Base-by-base conservation (phyloP, 2,113 vertebrate genomes). In the Leucosticte australis region DNA sequence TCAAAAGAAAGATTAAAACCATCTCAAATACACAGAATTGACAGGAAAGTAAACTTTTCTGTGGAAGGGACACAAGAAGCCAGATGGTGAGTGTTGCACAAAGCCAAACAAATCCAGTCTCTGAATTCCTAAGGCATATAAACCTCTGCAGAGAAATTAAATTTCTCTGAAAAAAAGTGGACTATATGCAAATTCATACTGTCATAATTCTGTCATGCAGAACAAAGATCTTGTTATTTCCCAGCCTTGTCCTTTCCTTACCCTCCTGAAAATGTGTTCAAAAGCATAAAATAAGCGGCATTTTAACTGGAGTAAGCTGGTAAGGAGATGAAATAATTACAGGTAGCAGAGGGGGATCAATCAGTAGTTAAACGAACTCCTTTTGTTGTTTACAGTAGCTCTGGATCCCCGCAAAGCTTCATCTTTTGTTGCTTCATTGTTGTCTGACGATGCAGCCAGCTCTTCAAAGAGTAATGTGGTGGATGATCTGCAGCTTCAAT, bases 1-100 rank as follows among this genome's bases (percentile, higher is more conserved):
- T 94, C 76, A 64, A 91, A 91, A 89, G 86, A 82, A 92, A 94
- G 92, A 97, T 97, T 94, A 96, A 95, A 96, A 95, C 83, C 73
- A 74, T 86, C 67, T 93, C 90, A 86, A 94, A 94, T 84, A 81
- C 79, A 93, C 67, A 94, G 83, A 96, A 92, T 90, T 96, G 86
- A 93, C 92, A 95, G 93, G 80, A 91, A 91, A 97, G 90, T 90
- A 96, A 97, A 96, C 93, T 93, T 95, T 90, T 95, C 81, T 88
- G 12, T 88, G 87, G 52, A 95, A 91, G 75, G 85, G 87, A 92
- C 87, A 69, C 49, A 53, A 89, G 92, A 70, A 93, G 67, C 94
- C 94, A 96, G 95, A 96, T 96, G 94, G 95, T 59, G 73, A 96
- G 73, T 87, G 74, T 85, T 92, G 77, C 74, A 92, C 65, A 91